phyloP scores from a whole-genome alignment of 2,888 invertebrate genomes.

The Dorcus parallelipipedus region DNA sequence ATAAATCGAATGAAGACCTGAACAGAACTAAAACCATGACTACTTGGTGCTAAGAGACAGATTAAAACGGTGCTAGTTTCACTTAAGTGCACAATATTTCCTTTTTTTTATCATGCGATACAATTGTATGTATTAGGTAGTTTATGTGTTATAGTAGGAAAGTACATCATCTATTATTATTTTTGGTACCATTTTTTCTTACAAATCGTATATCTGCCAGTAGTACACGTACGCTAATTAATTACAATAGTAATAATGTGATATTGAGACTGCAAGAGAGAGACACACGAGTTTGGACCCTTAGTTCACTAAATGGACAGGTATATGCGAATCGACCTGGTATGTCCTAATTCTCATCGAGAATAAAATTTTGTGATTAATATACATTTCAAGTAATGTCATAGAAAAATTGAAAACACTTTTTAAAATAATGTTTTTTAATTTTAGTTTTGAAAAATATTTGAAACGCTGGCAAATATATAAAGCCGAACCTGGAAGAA shows the following conservation, averaged over 20 bases:
- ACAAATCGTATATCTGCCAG: not conserved
- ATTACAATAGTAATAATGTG: not conserved
- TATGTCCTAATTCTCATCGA: not conserved
- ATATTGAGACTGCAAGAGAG: not conserved
- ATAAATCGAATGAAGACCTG: not conserved
- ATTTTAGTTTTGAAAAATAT: too few species aligned
- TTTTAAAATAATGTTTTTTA: too few species aligned
- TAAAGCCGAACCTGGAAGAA: too few species aligned
- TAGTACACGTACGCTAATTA: not conserved
- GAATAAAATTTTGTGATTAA: too few species aligned
- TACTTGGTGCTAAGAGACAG: not conserved
- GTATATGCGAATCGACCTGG: not conserved
- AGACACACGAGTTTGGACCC: slow-evolving; percentile 22
- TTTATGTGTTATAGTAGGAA: not conserved
- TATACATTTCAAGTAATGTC: too few species aligned
- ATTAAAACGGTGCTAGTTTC: not conserved
- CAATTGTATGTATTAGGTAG: not conserved
- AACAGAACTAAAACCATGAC: slow-evolving; percentile 20
- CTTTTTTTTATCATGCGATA: not conserved
- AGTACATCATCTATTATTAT: not conserved
- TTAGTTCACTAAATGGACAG: slow-evolving; percentile 28
- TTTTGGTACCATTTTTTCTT: not conserved
- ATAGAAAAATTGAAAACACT: too few species aligned
- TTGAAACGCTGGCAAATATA: too few species aligned
- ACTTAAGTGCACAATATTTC: not conserved